Conservation (phyloP, 2,888 invertebrate species). For the Phyto melanocephala region DNA sequence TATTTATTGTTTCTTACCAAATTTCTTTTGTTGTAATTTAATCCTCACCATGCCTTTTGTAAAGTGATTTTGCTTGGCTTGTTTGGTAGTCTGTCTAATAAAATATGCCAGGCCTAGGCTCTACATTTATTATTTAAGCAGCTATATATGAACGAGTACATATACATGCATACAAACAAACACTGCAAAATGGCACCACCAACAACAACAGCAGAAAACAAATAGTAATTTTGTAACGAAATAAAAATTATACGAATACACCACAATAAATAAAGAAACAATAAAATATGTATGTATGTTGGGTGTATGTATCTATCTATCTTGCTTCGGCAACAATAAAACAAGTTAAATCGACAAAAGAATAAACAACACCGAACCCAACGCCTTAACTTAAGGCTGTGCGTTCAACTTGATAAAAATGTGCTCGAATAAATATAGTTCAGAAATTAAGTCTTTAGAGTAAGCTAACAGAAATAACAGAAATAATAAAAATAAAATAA, state of each 20-base stretch:
- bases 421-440: not conserved
- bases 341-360: not conserved
- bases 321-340: not conserved
- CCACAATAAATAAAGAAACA: not conserved
- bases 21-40: not conserved
- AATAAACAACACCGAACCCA: not conserved
- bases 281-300: not conserved
- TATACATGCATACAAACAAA: not conserved
- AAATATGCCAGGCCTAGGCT: conserved; percentile 5
- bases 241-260: conserved; percentile 3
- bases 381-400: not conserved
- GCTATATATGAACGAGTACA: not conserved
- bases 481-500: not conserved
- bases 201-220: not conserved
- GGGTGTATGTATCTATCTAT: too few relatives aligned
- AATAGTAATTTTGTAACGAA: not conserved
- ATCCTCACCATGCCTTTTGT: not conserved
- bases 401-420: not conserved
- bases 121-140: conserved; percentile 15
- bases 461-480: too few relatives aligned
- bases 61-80: not conserved
- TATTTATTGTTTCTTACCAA: not conserved
- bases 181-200: not conserved
- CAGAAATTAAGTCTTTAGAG: not conserved
- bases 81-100: not conserved